Base-by-base conservation (phyloP, 92 coral and sea anemone genomes). In the Paramuricea clavata region DNA sequence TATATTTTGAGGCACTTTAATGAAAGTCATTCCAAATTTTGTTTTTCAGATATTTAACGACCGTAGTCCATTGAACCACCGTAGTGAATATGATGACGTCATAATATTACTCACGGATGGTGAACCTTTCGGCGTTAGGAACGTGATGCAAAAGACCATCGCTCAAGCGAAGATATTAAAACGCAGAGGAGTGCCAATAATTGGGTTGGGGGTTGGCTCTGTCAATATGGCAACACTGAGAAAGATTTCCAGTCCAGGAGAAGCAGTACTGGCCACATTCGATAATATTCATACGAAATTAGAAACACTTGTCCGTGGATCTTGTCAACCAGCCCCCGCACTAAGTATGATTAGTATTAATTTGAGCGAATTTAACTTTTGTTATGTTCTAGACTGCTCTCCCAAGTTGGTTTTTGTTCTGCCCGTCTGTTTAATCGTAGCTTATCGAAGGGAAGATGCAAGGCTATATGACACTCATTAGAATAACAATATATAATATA, bases 41-140 rank as follows among this genome's bases (percentile, higher is more conserved):
- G 4, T 65, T 13, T 27, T 65, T 30, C 12, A 65, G 72, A 65
- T 65, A 28, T 65, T 65, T 65, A 11, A 12, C 3, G 3, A 65
- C 0, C 36, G 6, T 16, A 65, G 72, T 27, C 72, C 72, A 65
- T 16, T 3, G 21, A 65, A 65, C 72, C 41, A 65, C 72, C 72
- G 72, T 21, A 39, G 32, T 0, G 0, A 65, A 28, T 65, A 28
- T 0, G 36, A 65, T 65, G 72, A 65, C 72, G 72, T 65, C 12
- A 65, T 65, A 11, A 39, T 65, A 13, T 65, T 65, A 19, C n/a
- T 65, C 19, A 65, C 72, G 39, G 72, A 65, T 65, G 72, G 72
- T 13, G 72, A 65, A 16, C 72, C 72, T 3, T 39, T 9, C 21
- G 72, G 72, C 17, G 31, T 65, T 16, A 28, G 4, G 5, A 25